These are phyloP conservation scores for Oenanthe melanoleuca DNA, from an alignment of 2,113 vertebrate genomes.

Conservation along the genomic window DNA sequence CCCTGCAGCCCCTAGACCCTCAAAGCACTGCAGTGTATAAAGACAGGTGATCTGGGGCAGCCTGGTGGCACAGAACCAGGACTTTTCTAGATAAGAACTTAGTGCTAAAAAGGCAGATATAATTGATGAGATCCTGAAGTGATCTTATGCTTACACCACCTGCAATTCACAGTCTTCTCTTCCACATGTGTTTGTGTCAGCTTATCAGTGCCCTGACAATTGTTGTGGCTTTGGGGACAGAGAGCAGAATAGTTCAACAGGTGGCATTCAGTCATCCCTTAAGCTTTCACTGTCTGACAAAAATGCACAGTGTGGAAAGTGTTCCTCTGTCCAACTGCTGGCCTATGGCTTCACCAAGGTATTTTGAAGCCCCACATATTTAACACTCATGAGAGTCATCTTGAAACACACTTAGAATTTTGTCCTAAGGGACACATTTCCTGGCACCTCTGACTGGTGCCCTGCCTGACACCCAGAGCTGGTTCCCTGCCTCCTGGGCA, in stretches of 20 bases:
- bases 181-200: rapidly evolving
- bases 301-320: neutral
- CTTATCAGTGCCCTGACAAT: neutral
- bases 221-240: neutral
- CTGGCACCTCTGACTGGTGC: neutral
- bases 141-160: neutral
- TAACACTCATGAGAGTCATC: neutral
- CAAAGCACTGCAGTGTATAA: neutral
- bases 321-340: neutral
- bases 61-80: neutral
- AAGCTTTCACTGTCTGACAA: neutral
- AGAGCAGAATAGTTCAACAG: neutral
- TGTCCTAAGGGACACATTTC: neutral
- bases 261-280: neutral
- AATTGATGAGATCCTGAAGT: neutral
- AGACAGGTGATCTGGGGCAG: neutral
- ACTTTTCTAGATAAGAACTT: neutral
- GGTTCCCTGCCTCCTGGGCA: neutral
- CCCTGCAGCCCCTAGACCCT: neutral
- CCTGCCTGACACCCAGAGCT: neutral
- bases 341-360: neutral
- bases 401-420: neutral
- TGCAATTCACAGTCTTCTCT: neutral
- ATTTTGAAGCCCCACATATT: neutral
- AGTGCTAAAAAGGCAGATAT: neutral